phyloP scores from a whole-genome alignment of 30 jellyfish, hydroid and myxozoan genomes.

The Calvadosia cruxmelitensis region DNA sequence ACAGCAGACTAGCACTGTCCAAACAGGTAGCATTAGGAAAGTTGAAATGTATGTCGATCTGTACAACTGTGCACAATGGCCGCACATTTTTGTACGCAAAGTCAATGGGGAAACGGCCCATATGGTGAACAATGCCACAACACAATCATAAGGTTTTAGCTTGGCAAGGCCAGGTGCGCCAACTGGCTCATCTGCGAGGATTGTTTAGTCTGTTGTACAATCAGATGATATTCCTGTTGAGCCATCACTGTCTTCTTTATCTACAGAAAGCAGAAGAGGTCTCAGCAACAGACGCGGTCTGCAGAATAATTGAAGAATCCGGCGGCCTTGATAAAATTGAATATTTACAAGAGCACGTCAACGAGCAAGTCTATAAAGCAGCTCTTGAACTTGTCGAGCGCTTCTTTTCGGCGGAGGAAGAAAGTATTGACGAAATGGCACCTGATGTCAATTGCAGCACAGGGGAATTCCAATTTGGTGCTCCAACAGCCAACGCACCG shows the following conservation, averaged over 20 bases:
- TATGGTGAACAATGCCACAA: no score
- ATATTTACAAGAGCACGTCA: conserved; percentile 56
- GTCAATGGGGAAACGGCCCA: no score
- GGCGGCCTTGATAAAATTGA: conserved; percentile 79
- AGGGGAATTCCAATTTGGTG: background rate
- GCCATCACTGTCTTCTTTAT: background rate
- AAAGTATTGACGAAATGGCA: conserved; percentile 39
- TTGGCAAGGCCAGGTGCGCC: no score
- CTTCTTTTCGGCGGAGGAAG: conserved; percentile 51
- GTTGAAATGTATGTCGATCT: no score
- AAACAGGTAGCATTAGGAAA: no score
- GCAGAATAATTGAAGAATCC: conserved; percentile 58
- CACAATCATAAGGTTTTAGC: no score
- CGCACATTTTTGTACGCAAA: no score
- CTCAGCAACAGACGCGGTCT: conserved; percentile 35
- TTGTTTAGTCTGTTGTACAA: no score
- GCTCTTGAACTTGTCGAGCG: conserved; percentile 50
- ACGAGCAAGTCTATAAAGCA: conserved; percentile 67
- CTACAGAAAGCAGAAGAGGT: conserved; percentile 66
- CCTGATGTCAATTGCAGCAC: conserved; percentile 11
- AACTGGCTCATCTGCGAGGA: no score
- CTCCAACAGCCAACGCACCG: background rate
- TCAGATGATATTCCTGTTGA: no score
- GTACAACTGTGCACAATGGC: no score
- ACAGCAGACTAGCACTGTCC: no score